Conservation (phyloP, 2,888 invertebrate genomes). For the Chironomus tentans region DNA sequence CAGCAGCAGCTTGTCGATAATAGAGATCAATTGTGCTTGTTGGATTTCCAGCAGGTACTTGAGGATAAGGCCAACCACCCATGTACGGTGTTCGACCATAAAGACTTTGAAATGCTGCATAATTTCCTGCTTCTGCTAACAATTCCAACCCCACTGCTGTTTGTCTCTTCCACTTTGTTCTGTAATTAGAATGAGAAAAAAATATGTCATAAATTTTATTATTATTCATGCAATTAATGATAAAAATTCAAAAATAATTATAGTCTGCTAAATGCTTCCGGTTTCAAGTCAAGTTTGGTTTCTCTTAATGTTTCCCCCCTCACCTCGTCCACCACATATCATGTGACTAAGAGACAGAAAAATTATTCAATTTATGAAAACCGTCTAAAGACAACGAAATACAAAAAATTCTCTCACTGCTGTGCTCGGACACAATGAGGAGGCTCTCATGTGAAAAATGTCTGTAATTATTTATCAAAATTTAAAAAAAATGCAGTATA, state of each 20-base stretch:
- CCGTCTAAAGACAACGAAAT: neutral
- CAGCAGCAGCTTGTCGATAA: slow-evolving; percentile 71
- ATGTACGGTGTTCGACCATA: slow-evolving; percentile 68
- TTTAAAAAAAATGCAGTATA: neutral
- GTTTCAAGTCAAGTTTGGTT: neutral
- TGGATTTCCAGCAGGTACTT: slow-evolving; percentile 51
- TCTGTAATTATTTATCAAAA: slow-evolving; percentile 13
- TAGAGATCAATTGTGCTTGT: slow-evolving; percentile 68
- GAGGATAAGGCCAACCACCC: slow-evolving; percentile 53
- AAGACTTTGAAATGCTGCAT: slow-evolving; percentile 94
- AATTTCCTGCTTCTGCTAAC: slow-evolving; percentile 93
- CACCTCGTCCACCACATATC: too few species aligned
- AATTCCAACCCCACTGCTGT: slow-evolving; percentile 96
- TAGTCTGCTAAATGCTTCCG: slow-evolving; percentile 24
- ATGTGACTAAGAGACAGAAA: neutral
- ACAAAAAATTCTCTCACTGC: neutral
- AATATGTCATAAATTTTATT: slow-evolving; percentile 8
- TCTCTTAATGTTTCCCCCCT: too few species aligned
- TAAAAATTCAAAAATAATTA: slow-evolving; percentile 20
- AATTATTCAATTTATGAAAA: slow-evolving; percentile 17
- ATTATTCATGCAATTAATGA: slow-evolving; percentile 2
- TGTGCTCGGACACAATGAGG: too few species aligned
- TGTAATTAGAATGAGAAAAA: slow-evolving; percentile 35
- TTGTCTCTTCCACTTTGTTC: slow-evolving; percentile 98
- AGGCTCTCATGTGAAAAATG: slow-evolving; percentile 24